phyloP scores from a whole-genome alignment of 64 coral and sea anemone species.

The Pocillopora verrucosa region DNA sequence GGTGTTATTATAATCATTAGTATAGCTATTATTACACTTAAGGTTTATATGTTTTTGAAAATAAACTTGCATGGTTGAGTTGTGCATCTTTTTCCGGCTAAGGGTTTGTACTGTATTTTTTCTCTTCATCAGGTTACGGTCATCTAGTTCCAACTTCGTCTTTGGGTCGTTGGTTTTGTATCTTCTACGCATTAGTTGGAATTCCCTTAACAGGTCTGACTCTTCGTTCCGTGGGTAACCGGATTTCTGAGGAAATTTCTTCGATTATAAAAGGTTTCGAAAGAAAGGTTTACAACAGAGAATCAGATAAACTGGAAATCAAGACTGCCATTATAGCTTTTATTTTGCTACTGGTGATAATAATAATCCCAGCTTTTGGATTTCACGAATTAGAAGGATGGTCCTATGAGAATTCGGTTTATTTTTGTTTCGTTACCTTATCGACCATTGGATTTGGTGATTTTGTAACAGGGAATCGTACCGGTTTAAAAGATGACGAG shows the following conservation, averaged over 20 bases:
- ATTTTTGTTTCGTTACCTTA: conserved; percentile 96
- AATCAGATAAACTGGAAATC: conserved; percentile 92
- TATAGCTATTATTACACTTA: too few species aligned
- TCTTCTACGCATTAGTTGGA: conserved; percentile 88
- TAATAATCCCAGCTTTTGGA: conserved; percentile 75
- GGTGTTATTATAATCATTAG: too few species aligned
- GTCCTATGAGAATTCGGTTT: conserved; percentile 78
- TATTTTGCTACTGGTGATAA: conserved; percentile 63
- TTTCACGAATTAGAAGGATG: conserved; percentile 77
- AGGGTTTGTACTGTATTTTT: not conserved
- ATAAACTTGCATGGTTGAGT: too few species aligned
- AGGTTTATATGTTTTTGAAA: too few species aligned
- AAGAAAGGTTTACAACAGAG: conserved; percentile 85
- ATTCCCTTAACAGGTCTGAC: conserved; percentile 94
- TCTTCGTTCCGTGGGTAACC: conserved; percentile 88
- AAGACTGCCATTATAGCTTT: conserved; percentile 93
- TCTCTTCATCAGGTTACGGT: conserved; percentile 82
- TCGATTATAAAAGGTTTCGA: conserved; percentile 69
- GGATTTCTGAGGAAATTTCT: conserved; percentile 82
- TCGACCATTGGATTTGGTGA: conserved; percentile 95
- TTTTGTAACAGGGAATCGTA: conserved; percentile 48
- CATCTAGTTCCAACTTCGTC: conserved; percentile 79
- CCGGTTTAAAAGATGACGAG: not conserved
- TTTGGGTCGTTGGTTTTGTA: conserved; percentile 77
- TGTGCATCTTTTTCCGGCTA: not conserved